A percentile compares a stretch with the other conserved stretches of the same genome.
Conservation (phyloP, 2,888 invertebrate species). For the Drosophila buzzatii region DNA sequence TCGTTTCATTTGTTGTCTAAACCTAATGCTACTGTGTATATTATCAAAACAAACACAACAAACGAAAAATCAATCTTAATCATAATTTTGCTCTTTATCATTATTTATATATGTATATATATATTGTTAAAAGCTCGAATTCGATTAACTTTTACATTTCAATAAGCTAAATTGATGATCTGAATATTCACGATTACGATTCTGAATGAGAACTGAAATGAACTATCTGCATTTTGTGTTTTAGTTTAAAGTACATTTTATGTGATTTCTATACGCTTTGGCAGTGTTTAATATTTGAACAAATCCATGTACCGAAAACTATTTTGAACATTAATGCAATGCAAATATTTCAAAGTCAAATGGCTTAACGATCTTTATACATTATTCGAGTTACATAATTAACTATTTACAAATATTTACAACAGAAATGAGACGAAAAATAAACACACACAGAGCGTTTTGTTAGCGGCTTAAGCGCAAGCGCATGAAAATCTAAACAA, state of each 20-base stretch:
- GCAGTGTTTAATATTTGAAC: constrained; percentile 82
- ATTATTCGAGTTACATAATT: constrained; percentile 16
- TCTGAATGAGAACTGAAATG: constrained; percentile 23
- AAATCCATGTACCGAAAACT: constrained; percentile 63
- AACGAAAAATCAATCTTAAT: constrained; percentile 47
- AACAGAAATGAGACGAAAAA: constrained; percentile 46
- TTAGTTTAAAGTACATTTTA: constrained; percentile 53
- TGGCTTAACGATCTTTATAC: constrained; percentile 25
- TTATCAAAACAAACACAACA: constrained; percentile 55
- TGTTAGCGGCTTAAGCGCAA: constrained; percentile 59
- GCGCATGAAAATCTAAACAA: constrained; percentile 45
- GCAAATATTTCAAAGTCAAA: constrained; percentile 7
- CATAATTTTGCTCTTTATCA: constrained; percentile 22
- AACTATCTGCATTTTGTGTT: constrained; percentile 36
- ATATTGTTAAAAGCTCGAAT: constrained; percentile 83
- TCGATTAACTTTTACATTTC: constrained; percentile 64
- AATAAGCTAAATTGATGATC: constrained; percentile 59
- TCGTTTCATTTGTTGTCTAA: constrained; percentile 52
- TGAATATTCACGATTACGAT: constrained; percentile 20
- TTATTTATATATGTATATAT: constrained; percentile 19
- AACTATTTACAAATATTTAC: constrained; percentile 75
- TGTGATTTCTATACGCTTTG: constrained; percentile 83
- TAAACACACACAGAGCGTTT: constrained; percentile 43
- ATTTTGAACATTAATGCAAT: constrained; percentile 27
- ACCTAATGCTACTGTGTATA: constrained; percentile 57